These are phyloP conservation scores for Paraescarpia echinospica DNA, from an alignment of 1,140 invertebrate species.

Conservation along the genomic window DNA sequence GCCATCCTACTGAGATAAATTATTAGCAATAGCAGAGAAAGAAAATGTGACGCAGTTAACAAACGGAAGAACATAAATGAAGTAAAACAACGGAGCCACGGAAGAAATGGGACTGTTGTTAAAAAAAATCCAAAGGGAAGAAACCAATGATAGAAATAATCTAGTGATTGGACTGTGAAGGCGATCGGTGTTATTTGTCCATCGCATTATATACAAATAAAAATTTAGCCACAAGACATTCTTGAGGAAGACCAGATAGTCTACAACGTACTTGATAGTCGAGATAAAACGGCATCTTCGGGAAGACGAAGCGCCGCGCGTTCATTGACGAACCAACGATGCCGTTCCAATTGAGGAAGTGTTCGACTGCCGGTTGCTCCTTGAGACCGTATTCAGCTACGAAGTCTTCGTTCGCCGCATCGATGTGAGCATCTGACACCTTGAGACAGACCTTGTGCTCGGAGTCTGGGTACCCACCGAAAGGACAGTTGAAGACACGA, in stretches of 20 bases:
- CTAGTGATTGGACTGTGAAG: not conserved
- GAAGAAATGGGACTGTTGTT: too few species aligned
- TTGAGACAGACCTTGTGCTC: not conserved
- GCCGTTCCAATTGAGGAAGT: slow-evolving; percentile 21
- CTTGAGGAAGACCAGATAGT: not conserved
- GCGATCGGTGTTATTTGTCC: not conserved
- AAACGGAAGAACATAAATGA: not conserved
- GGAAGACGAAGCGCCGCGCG: not conserved
- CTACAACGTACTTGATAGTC: not conserved
- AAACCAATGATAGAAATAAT: not conserved
- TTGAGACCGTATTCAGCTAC: not conserved
- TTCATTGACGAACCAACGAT: slow-evolving; percentile 21
- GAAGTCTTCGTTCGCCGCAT: not conserved
- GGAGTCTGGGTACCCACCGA: slow-evolving; percentile 10
- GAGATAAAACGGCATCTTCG: slow-evolving; percentile 7
- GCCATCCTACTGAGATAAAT: too few species aligned
- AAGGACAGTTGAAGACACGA: slow-evolving; percentile 21
- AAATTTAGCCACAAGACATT: not conserved
- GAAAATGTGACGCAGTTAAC: too few species aligned
- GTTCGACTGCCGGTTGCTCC: not conserved
- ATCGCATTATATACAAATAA: not conserved
- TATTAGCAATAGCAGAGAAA: too few species aligned
- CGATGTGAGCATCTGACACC: slow-evolving; percentile 5
- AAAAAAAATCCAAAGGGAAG: not conserved
- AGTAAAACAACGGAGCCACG: not conserved